These are phyloP conservation scores for Dryobota labecula DNA, from an alignment of 2,888 invertebrate genomes.

Conservation along the genomic window DNA sequence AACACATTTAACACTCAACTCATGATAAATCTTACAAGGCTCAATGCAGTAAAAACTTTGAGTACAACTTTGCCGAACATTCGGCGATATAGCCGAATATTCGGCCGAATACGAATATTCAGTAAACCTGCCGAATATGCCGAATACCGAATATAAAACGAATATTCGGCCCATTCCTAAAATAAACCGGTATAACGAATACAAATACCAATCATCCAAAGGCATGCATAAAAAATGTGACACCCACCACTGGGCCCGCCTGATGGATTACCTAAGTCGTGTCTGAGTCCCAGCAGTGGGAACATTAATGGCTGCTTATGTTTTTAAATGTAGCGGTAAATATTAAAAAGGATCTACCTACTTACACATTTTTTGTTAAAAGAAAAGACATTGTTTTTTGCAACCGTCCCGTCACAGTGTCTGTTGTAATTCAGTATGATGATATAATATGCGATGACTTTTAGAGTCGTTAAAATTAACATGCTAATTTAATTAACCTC, in stretches of 20 bases:
- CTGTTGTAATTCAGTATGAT: slow-evolving; percentile 12
- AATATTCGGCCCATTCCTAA: no score
- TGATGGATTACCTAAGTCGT: slow-evolving; percentile 14
- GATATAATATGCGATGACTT: slow-evolving; percentile 5
- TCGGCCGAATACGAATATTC: no score
- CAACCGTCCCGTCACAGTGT: background rate
- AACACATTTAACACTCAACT: no score
- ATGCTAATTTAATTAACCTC: slow-evolving; percentile 9
- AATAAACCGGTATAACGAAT: background rate
- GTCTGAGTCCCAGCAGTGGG: slow-evolving; percentile 13
- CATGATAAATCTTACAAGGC: no score
- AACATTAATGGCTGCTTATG: slow-evolving; percentile 16
- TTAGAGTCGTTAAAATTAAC: slow-evolving; percentile 1
- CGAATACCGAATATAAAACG: no score
- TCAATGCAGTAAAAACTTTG: no score
- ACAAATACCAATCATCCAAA: slow-evolving; percentile 13
- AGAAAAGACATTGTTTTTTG: background rate
- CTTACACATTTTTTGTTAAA: background rate
- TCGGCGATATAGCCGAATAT: no score
- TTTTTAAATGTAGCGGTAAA: background rate
- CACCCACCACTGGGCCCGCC: background rate
- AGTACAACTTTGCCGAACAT: no score
- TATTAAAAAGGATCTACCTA: slow-evolving; percentile 8
- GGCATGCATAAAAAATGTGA: background rate
- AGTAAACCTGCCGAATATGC: no score